Percentiles rank a stretch among this genome's conserved stretches.
These are phyloP conservation scores for Chromoteleia sp. DNA, from an alignment of 2,888 invertebrate genomes.

Conservation along the genomic window DNA sequence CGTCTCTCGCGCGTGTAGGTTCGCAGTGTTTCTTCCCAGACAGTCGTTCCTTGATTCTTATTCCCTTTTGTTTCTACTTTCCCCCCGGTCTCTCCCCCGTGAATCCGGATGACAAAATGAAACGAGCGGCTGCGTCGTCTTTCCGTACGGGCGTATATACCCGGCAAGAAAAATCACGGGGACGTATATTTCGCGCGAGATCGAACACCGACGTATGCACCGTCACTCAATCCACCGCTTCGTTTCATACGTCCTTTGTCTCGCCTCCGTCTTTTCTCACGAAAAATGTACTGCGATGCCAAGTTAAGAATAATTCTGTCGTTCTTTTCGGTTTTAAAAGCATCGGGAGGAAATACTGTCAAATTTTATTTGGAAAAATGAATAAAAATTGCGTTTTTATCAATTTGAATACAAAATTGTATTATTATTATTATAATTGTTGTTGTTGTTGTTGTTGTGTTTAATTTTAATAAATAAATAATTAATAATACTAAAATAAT, in stretches of 20 bases:
- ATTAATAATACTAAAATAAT: too few relatives aligned
- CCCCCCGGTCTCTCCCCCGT: not conserved
- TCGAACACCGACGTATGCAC: constrained; percentile 61
- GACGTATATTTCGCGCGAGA: constrained; percentile 58
- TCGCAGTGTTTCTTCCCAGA: constrained; percentile 35
- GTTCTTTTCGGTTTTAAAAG: not conserved
- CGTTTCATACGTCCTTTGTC: constrained; percentile 52
- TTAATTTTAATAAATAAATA: too few relatives aligned
- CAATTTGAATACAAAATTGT: too few relatives aligned
- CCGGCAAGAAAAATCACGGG: constrained; percentile 61
- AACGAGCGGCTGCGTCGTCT: constrained; percentile 58
- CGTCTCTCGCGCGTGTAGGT: constrained; percentile 9
- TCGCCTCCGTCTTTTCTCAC: not conserved
- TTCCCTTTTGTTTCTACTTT: constrained; percentile 41
- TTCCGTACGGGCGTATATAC: constrained; percentile 32
- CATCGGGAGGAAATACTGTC: too few relatives aligned
- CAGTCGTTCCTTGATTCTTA: constrained; percentile 24
- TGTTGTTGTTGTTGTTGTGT: too few relatives aligned
- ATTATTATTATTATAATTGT: too few relatives aligned
- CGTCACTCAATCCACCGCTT: constrained; percentile 49
- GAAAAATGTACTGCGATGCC: constrained; percentile 32
- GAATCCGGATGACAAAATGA: constrained; percentile 62
- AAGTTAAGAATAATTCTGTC: constrained; percentile 35
- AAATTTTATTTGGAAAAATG: too few relatives aligned
- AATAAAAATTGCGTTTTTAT: too few relatives aligned